phyloP scores from a whole-genome alignment of 2,888 invertebrate species.

The Notodonta ziczac region DNA sequence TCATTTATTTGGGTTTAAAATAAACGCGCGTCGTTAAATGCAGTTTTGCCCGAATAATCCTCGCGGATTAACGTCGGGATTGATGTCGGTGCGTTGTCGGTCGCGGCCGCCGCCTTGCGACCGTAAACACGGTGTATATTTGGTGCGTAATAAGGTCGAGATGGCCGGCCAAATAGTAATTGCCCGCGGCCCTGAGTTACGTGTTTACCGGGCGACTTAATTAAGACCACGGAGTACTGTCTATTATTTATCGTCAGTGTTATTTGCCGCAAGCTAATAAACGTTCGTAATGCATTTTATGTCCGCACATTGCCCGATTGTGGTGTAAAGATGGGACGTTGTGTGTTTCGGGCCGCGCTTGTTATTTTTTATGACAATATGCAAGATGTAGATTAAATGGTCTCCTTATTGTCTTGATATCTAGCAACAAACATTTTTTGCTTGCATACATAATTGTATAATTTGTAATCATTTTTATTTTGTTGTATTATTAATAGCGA shows the following conservation, averaged over 20 bases:
- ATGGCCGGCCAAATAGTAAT: conserved; percentile 57
- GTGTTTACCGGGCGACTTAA: conserved; percentile 58
- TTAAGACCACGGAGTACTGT: conserved; percentile 37
- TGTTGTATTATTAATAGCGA: too few relatives aligned
- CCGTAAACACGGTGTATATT: conserved; percentile 67
- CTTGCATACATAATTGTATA: too few relatives aligned
- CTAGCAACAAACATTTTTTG: too few relatives aligned
- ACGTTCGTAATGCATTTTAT: conserved; percentile 34
- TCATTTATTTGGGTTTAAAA: conserved; percentile 57
- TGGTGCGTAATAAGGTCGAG: conserved; percentile 43
- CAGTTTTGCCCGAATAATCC: conserved; percentile 69
- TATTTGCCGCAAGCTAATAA: conserved; percentile 24
- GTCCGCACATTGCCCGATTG: conserved; percentile 19
- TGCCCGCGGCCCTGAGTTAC: conserved; percentile 53
- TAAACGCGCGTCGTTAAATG: conserved; percentile 64
- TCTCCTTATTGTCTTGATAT: not conserved
- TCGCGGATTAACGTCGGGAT: conserved; percentile 64
- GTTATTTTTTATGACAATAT: not conserved
- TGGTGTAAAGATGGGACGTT: not conserved
- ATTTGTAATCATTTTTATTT: too few relatives aligned
- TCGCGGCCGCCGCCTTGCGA: conserved; percentile 37
- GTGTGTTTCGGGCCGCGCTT: not conserved
- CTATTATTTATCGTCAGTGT: conserved; percentile 43
- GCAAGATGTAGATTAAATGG: not conserved
- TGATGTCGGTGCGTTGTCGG: conserved; percentile 68